phyloP scores from a whole-genome alignment of 2,888 invertebrate genomes.

The Brachyptera risi region DNA sequence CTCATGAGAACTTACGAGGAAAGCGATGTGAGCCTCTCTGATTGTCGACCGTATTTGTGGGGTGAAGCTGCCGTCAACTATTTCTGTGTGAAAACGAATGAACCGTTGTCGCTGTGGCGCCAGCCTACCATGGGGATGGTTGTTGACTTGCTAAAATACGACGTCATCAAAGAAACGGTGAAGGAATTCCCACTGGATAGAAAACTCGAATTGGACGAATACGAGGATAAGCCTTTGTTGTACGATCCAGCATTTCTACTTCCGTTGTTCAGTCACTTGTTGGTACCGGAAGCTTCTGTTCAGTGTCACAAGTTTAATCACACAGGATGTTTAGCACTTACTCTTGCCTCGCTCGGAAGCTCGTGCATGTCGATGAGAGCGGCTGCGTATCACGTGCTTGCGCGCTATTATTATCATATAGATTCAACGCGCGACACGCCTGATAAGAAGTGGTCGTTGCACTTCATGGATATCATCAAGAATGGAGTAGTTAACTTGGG shows the following conservation, averaged over 20 bases:
- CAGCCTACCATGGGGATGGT: constrained; percentile 71
- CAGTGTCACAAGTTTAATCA: constrained; percentile 66
- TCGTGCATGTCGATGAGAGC: constrained; percentile 61
- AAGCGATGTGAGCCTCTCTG: constrained; percentile 58
- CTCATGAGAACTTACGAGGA: constrained; percentile 66
- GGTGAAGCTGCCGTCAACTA: constrained; percentile 74
- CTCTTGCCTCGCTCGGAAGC: constrained; percentile 67
- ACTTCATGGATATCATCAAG: constrained; percentile 63
- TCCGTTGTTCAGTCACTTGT: constrained; percentile 67
- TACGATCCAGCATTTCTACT: constrained; percentile 83
- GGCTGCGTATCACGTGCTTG: constrained; percentile 69
- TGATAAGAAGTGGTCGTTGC: constrained; percentile 62
- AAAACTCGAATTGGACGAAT: constrained; percentile 48
- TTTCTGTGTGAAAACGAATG: constrained; percentile 58
- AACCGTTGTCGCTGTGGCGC: constrained; percentile 58
- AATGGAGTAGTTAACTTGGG: constrained; percentile 51
- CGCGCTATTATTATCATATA: constrained; percentile 68
- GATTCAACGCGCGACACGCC: constrained; percentile 59
- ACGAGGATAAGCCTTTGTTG: constrained; percentile 42
- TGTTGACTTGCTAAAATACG: constrained; percentile 63
- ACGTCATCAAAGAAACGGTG: constrained; percentile 62
- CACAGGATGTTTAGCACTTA: constrained; percentile 65
- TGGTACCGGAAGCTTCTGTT: constrained; percentile 70
- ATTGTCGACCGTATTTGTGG: constrained; percentile 78
- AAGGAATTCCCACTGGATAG: constrained; percentile 65